A percentile compares a stretch with the other conserved stretches of the same genome.
Conservation (phyloP, 2,888 invertebrate genomes). For the Drosophila nigricruria region DNA sequence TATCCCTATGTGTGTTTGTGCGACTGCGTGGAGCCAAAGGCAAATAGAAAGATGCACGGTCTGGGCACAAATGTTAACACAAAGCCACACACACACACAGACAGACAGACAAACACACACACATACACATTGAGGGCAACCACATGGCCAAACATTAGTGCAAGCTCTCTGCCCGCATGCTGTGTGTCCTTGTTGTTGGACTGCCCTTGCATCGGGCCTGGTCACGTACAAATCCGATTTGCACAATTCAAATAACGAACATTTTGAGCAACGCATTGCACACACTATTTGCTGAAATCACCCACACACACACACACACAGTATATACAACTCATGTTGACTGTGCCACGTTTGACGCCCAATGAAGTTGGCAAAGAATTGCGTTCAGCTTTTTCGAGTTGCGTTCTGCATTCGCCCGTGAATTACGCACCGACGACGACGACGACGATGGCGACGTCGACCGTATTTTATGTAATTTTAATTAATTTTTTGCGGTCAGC, state of each 20-base stretch:
- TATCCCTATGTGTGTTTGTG: constrained; percentile 15
- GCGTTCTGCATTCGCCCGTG: constrained; percentile 50
- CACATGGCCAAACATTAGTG: constrained; percentile 76
- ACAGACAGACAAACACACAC: constrained; percentile 15
- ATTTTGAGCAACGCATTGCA: constrained; percentile 61
- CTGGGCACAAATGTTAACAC: constrained; percentile 66
- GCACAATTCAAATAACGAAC: constrained; percentile 78
- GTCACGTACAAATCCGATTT: constrained; percentile 80
- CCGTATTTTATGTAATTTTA: constrained; percentile 69
- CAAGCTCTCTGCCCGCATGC: constrained; percentile 37
- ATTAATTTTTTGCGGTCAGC: constrained; percentile 79
- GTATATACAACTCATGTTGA: constrained; percentile 31
- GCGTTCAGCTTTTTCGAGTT: constrained; percentile 10
- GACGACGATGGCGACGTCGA: constrained; percentile 8
- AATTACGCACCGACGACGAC: constrained; percentile 44
- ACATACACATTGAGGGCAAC: constrained; percentile 35
- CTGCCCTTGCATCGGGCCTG: constrained; percentile 31
- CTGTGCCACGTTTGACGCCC: constrained; percentile 42
- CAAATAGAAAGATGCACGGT: constrained; percentile 67
- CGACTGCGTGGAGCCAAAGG: constrained; percentile 78
- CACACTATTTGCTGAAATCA: constrained; percentile 67
- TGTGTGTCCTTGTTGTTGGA: neutral
- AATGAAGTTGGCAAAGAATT: constrained; percentile 52
- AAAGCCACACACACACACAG: constrained; percentile 42
- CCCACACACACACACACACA: constrained; percentile 26